phyloP scores from a whole-genome alignment of 2,888 invertebrate species.

The Theretra japonica region DNA sequence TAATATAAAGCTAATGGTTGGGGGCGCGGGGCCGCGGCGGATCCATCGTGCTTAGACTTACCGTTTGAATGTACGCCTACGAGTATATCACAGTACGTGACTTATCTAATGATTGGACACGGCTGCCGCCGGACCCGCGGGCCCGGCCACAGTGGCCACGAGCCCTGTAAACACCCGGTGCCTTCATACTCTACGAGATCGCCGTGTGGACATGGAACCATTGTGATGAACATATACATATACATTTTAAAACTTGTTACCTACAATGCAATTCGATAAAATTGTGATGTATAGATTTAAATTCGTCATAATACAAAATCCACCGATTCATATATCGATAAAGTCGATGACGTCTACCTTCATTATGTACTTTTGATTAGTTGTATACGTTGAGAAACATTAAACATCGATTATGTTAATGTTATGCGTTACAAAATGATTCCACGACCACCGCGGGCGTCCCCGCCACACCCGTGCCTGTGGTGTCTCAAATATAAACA shows the following conservation, averaged over 20 bases:
- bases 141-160: conserved; percentile 48
- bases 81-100: conserved; percentile 76
- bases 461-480: conserved; percentile 60
- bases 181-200: conserved; percentile 44
- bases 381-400: background rate
- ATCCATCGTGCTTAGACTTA: conserved; percentile 45
- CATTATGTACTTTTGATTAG: too few relatives aligned
- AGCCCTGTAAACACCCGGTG: conserved; percentile 79
- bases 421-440: conserved; percentile 21
- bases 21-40: conserved; percentile 44
- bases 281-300: background rate
- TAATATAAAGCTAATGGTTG: conserved; percentile 47
- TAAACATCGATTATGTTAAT: background rate
- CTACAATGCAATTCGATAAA: background rate
- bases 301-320: background rate
- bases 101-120: conserved; percentile 73
- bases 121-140: conserved; percentile 42
- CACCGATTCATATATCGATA: too few relatives aligned
- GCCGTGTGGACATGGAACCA: conserved; percentile 31
- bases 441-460: conserved; percentile 12
- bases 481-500: conserved; percentile 66
- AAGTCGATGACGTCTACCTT: too few relatives aligned
- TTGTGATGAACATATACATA: background rate
- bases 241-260: too few relatives aligned
- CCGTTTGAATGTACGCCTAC: conserved; percentile 63